Base-by-base conservation (phyloP, 2,797 vertebrate genomes). In the Pangasius larnaudii region DNA sequence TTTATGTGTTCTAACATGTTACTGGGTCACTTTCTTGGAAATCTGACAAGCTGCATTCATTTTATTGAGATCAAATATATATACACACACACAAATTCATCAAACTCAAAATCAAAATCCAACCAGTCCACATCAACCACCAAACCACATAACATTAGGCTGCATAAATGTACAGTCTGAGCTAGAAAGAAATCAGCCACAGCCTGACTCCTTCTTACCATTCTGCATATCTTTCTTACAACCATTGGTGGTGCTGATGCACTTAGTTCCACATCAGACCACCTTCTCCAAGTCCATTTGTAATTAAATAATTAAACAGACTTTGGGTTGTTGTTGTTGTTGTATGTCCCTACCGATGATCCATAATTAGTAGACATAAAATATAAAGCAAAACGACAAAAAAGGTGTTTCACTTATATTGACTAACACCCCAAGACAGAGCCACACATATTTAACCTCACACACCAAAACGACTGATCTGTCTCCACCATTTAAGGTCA, bases 401-500 rank as follows among this genome's bases (percentile, higher is more conserved):
- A 30, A 63, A 77, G 18, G 51, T 88, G 83, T 90, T 92, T 87
- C 87, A 58, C 51, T 78, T 49, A 78, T 67, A 83, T 86, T 84
- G 61, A 85, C 91, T 88, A 86, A 61, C 24, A 82, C 30, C 30
- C 8, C 6, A 80, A 77, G 82, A 90, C 77, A 61, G 87, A 88
- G 89, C 59, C 90, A 83, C 75, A 88, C 85, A 71, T 85, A 94
- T 93, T 93, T 90, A 92, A 94, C 92, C 92, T 92, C 90, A 95
- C 92, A 91, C 92, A 91, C 42, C 56, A 81, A 88, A 80, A 67
- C 91, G 91, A 95, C 91, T 92, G 93, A 95, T 95, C 92, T 85
- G 87, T 93, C 92, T 91, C 93, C 93, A 92, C 93, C 93, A 93
- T 94, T 95, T 94, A 96, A 96, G 96, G 96, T 96, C 96, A 96